Base-by-base conservation (phyloP, 1,140 invertebrate species). In the Pseudomyrmex concolor region DNA sequence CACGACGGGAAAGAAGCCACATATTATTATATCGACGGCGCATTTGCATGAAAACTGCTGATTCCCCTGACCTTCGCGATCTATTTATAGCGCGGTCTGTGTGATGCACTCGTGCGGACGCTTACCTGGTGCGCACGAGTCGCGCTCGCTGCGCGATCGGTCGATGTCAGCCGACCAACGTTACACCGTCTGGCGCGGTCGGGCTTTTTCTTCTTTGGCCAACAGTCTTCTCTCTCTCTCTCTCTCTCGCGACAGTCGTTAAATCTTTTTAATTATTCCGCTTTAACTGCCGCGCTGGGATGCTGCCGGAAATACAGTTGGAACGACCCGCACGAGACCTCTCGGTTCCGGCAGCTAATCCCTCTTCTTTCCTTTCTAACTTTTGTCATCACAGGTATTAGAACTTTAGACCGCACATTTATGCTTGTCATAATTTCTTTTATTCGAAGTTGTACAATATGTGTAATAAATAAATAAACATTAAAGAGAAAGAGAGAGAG, bases 11-110 rank as follows among this genome's bases (percentile, higher is more conserved):
- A 90, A 90, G 77, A 77, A 88, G 76, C 84, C 73, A 51, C 74
- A 90, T 90, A 91, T 91, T 87, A 89, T 91, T 92, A 83, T 90
- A 91, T 91, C 90, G 86, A 89, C 86, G 84, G 67, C 15, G 83
- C 86, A 92, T 92, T 92, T 92, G 91, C 57, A 74, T 74, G 72
- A 74, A 74, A 74, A 74, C 72, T 74, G 72, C 72, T 74, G 72
- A 68, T 68, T 64, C 34, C 10, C 90, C 88, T 91, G 90, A 92
- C 90, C 91, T 92, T 92, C 90, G 88, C 85, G 83, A 57, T 81
- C 85, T 86, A 86, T 86, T 84, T 86, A 86, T 86, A 86, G 83
- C 85, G 48, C 13, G 74, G 85, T 71, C 85, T 86, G 83, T 84
- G n/a, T 84, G 85, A 86, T 86, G 83, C 85, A 84, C 83, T 86